phyloP scores from a whole-genome alignment of 1,140 invertebrate species.

The Drosophila prosaltans region DNA sequence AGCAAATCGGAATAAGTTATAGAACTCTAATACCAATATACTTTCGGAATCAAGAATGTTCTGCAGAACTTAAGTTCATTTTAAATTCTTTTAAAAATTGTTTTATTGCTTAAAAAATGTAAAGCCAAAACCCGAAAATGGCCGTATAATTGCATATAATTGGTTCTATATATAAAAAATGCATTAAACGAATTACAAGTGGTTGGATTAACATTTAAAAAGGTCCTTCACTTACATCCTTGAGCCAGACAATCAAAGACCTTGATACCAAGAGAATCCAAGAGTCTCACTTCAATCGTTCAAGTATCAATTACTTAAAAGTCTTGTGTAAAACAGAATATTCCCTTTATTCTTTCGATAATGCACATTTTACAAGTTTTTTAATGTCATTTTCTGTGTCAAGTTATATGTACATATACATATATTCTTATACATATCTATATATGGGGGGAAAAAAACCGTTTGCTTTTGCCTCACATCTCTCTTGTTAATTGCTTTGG shows the following conservation, averaged over 20 bases:
- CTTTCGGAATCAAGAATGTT: no score
- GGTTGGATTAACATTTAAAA: no score
- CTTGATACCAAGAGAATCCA: neutral
- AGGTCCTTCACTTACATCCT: neutral
- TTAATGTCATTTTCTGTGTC: slow-evolving; percentile 1
- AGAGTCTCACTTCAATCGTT: neutral
- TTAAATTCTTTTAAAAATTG: no score
- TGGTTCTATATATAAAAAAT: no score
- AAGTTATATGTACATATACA: neutral
- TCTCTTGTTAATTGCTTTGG: slow-evolving; percentile 1
- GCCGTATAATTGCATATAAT: no score
- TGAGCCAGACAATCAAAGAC: neutral
- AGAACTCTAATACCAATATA: no score
- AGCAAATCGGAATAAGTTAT: no score
- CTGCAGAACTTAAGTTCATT: no score
- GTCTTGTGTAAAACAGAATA: neutral
- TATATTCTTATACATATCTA: neutral
- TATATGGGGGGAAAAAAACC: neutral
- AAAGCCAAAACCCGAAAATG: no score
- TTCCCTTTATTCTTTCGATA: neutral
- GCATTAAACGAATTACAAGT: no score
- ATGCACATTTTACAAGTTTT: neutral
- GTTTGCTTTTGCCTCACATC: neutral
- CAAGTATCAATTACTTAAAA: neutral
- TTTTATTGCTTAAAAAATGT: no score